A percentile compares a stretch with the other conserved stretches of the same genome.
These are phyloP conservation scores for Anolis sagrei DNA, from an alignment of 2,113 vertebrate genomes.

Conservation along the genomic window DNA sequence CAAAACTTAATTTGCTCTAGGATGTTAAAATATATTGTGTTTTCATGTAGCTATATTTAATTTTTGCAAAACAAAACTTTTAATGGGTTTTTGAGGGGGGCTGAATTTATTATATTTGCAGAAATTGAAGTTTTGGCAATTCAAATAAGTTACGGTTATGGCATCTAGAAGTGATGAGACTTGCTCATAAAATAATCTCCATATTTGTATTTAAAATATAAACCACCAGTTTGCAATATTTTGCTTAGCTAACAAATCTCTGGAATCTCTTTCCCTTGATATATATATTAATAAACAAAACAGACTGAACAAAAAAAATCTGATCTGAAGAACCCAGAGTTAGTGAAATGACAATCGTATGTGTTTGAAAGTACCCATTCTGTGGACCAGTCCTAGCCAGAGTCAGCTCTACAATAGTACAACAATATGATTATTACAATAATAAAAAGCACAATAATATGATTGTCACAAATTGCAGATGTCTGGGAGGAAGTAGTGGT, in stretches of 20 bases:
- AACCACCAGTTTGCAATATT: constrained; percentile 51
- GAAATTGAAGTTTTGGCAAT: constrained; percentile 58
- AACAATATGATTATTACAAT: too few species aligned
- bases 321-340: constrained; percentile 34
- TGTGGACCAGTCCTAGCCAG: too few species aligned
- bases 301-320: constrained; percentile 49
- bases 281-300: constrained; percentile 68
- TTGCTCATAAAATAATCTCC: constrained; percentile 66
- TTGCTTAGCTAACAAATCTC: constrained; percentile 61
- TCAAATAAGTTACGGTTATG: constrained; percentile 59
- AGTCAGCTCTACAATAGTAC: too few species aligned
- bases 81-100: constrained; percentile 56
- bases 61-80: neutral
- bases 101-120: constrained; percentile 60
- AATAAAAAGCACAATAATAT: too few species aligned
- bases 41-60: too few species aligned
- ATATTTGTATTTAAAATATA: constrained; percentile 59
- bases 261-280: constrained; percentile 64
- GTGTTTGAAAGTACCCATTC: constrained; percentile 5
- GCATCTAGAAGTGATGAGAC: constrained; percentile 55
- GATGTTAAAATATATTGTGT: neutral
- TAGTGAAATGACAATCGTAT: neutral
- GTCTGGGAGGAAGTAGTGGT: too few species aligned
- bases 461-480: too few species aligned
- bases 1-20: constrained; percentile 50